Conservation (phyloP, 2,797 vertebrate genomes). For the Chrysocyon brachyurus region DNA sequence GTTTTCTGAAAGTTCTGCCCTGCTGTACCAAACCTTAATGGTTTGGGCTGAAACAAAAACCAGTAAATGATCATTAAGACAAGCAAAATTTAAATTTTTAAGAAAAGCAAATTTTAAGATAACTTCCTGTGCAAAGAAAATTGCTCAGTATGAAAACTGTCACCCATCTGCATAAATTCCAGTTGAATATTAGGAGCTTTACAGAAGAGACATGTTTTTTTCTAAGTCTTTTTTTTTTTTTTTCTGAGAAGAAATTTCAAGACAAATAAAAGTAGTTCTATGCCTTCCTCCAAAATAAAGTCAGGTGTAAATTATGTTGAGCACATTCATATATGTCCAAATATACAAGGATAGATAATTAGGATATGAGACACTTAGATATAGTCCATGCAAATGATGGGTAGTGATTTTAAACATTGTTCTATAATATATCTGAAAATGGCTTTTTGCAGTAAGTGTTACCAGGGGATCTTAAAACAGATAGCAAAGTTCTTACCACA, state of each 20-base stretch:
- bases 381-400: background rate
- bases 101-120: background rate
- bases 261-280: background rate
- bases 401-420: background rate
- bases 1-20: conserved; percentile 88
- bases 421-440: conserved; percentile 19
- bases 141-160: background rate
- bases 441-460: background rate
- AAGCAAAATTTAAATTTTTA: background rate
- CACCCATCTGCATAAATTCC: background rate
- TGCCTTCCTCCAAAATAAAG: background rate
- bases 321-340: background rate
- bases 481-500: background rate
- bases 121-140: background rate
- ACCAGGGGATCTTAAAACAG: background rate
- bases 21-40: conserved; percentile 93
- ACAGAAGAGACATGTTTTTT: background rate
- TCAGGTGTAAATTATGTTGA: background rate
- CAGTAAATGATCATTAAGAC: conserved; percentile 31
- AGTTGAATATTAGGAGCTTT: background rate
- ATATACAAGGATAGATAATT: background rate
- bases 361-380: background rate
- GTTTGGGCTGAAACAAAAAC: conserved; percentile 85
- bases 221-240: background rate
- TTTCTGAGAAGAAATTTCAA: conserved; percentile 11